Conservation (phyloP, 2,113 vertebrate species). For the Prietella phreatophila region DNA sequence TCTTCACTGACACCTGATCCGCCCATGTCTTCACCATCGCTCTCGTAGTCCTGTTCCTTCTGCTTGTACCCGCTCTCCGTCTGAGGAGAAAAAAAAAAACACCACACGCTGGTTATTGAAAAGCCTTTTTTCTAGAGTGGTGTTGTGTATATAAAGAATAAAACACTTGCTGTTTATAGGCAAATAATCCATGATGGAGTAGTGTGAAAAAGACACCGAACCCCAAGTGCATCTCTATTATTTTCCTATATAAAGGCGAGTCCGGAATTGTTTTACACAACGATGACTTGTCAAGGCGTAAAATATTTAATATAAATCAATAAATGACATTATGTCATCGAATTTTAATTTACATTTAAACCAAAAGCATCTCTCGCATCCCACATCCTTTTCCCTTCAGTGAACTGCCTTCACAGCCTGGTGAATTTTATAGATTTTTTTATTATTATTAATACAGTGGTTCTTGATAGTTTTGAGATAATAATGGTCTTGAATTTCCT, state of each 20-base stretch:
- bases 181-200: too few relatives aligned
- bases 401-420: background rate
- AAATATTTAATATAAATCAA: background rate
- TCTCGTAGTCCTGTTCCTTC: slow-evolving; percentile 67
- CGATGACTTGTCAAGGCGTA: too few relatives aligned
- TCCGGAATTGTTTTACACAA: background rate
- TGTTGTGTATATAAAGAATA: too few relatives aligned
- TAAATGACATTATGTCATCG: background rate
- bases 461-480: too few relatives aligned
- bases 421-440: too few relatives aligned
- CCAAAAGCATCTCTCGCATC: background rate
- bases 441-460: too few relatives aligned
- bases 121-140: too few relatives aligned
- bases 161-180: too few relatives aligned
- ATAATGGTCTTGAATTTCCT: too few relatives aligned
- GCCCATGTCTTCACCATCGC: slow-evolving; percentile 72
- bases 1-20: slow-evolving; percentile 64
- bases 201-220: too few relatives aligned
- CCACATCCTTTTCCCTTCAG: background rate
- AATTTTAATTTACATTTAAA: background rate
- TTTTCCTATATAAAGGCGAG: background rate
- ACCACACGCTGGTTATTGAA: background rate
- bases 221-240: too few relatives aligned
- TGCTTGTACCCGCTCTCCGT: slow-evolving; percentile 71
- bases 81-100: slow-evolving; percentile 42